Percentiles rank a stretch among this genome's conserved stretches.
phyloP scores from a whole-genome alignment of 2,797 vertebrate species.

The Pagetopsis macropterus region DNA sequence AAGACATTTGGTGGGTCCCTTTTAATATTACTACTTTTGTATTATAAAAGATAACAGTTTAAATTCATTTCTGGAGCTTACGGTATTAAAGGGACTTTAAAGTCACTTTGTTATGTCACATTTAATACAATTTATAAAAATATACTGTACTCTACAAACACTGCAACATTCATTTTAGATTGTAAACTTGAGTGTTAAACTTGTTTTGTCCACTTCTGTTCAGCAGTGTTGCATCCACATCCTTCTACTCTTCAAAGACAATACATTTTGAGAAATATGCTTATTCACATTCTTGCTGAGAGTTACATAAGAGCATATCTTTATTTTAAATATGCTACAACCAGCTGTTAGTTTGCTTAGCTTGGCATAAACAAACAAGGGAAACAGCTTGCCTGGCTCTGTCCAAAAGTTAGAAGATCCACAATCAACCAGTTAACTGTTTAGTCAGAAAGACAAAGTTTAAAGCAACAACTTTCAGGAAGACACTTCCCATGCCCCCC shows the following conservation, averaged over 20 bases:
- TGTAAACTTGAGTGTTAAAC: background rate
- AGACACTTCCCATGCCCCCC: fast-evolving
- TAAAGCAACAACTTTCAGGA: background rate
- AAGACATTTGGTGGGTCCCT: no score
- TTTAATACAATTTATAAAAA: background rate
- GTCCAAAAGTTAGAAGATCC: background rate
- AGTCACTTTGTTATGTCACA: no score
- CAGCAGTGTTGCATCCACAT: background rate
- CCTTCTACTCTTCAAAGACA: background rate
- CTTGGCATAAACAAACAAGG: background rate
- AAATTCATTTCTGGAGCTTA: no score
- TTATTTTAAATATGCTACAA: background rate
- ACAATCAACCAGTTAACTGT: background rate
- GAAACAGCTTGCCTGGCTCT: background rate
- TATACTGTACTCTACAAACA: background rate
- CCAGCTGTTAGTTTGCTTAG: background rate
- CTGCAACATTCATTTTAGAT: background rate
- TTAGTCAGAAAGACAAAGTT: background rate
- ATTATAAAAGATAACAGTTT: no score
- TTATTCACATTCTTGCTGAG: background rate
- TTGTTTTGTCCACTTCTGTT: background rate
- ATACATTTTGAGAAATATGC: background rate
- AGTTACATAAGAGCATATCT: background rate
- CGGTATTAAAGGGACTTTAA: no score
- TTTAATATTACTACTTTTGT: no score